phyloP scores from a whole-genome alignment of 2,888 invertebrate species.

The Fragum sueziense region DNA sequence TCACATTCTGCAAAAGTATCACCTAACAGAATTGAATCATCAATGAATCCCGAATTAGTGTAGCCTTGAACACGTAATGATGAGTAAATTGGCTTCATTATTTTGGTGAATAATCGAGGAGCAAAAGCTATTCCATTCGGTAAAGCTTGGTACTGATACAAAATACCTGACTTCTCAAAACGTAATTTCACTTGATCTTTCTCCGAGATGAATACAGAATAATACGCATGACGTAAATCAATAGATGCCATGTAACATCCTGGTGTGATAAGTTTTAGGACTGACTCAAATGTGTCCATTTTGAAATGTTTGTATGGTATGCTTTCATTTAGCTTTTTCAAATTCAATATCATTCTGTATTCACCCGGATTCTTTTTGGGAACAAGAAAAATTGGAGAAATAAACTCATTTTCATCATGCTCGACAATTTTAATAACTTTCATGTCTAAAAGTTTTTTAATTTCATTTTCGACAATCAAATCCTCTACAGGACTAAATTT shows the following conservation, averaged over 20 bases:
- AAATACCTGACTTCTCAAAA: conserved; percentile 33
- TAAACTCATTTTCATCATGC: conserved; percentile 23
- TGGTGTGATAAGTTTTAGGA: conserved; percentile 37
- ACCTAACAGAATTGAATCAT: conserved; percentile 51
- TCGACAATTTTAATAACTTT: conserved; percentile 24
- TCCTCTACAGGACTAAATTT: conserved; percentile 31
- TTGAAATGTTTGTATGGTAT: conserved; percentile 61
- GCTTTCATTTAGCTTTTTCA: conserved; percentile 41
- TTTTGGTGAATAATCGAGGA: conserved; percentile 61
- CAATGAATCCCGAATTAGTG: conserved; percentile 54
- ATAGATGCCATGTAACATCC: conserved; percentile 54
- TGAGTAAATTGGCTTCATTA: conserved; percentile 54
- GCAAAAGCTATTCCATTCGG: conserved; percentile 56
- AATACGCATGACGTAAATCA: conserved; percentile 58
- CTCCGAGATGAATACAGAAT: conserved; percentile 49
- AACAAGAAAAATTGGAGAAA: conserved; percentile 49
- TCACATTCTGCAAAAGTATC: too few species aligned
- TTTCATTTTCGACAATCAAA: conserved; percentile 23
- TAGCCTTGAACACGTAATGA: conserved; percentile 37
- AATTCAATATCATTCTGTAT: too few species aligned
- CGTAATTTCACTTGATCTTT: conserved; percentile 43
- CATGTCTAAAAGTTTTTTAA: conserved; percentile 25
- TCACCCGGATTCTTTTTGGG: conserved; percentile 49
- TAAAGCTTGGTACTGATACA: conserved; percentile 42
- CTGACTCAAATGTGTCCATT: conserved; percentile 57